Conservation (phyloP, 2,113 vertebrate genomes). For the Nymphicus hollandicus region DNA sequence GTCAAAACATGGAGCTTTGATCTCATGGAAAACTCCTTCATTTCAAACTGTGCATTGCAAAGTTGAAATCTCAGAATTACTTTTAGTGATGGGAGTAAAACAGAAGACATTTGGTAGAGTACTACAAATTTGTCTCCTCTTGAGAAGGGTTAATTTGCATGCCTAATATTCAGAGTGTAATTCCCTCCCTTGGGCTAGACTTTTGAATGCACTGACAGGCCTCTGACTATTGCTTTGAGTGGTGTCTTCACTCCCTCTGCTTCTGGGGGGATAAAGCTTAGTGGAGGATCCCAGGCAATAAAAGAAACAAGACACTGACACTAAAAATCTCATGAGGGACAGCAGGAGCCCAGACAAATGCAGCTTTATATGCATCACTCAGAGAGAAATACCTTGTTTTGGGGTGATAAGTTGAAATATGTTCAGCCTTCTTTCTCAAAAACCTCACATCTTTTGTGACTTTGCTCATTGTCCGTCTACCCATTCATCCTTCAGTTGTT, state of each 20-base stretch:
- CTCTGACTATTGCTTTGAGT: background rate
- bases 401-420: background rate
- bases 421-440: background rate
- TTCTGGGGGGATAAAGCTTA: background rate
- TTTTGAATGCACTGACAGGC: background rate
- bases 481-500: background rate
- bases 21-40: rapidly evolving
- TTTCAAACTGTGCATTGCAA: background rate
- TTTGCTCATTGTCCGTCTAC: background rate
- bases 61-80: background rate
- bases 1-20: background rate
- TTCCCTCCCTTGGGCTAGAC: background rate
- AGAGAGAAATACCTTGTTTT: background rate
- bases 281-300: background rate
- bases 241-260: background rate
- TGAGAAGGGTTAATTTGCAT: constrained; percentile 20
- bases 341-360: background rate
- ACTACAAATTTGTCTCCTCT: background rate
- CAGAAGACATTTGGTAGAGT: background rate
- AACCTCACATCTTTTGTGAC: background rate
- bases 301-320: background rate
- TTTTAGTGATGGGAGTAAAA: background rate
- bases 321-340: background rate
- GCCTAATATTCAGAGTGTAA: constrained; percentile 1
- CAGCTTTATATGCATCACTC: background rate